Conservation (phyloP, 2,797 vertebrate genomes). For the Takifugu rubripes region DNA sequence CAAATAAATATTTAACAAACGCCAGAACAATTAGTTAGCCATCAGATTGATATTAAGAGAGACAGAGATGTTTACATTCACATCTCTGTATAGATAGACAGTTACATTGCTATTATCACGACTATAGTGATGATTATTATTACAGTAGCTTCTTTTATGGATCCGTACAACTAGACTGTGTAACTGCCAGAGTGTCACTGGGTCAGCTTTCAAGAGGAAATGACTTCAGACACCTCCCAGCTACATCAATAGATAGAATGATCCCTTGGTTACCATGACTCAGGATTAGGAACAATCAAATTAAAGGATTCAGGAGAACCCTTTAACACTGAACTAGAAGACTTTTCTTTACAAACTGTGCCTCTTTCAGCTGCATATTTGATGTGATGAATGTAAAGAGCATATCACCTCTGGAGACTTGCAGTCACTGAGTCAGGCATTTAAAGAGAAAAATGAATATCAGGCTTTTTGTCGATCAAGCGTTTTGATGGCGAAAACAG, state of each 20-base stretch:
- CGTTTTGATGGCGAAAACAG: slow-evolving; percentile 25
- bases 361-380: background rate
- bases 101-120: no score
- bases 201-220: slow-evolving; percentile 49
- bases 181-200: slow-evolving; percentile 45
- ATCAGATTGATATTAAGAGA: no score
- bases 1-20: no score
- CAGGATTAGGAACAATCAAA: slow-evolving; percentile 16
- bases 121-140: no score
- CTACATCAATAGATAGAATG: slow-evolving; percentile 45
- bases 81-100: no score
- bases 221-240: slow-evolving; percentile 41
- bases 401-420: slow-evolving; percentile 18
- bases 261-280: slow-evolving; percentile 50
- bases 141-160: slow-evolving; percentile 40
- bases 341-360: no score
- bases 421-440: slow-evolving; percentile 42
- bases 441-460: slow-evolving; percentile 8
- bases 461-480: slow-evolving; percentile 40
- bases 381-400: slow-evolving; percentile 1
- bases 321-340: background rate
- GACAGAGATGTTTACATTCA: no score
- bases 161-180: slow-evolving; percentile 40
- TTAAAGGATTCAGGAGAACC: slow-evolving; percentile 31
- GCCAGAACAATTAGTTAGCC: no score